Evolutionary conservation across 1,140 invertebrate genomes (phyloP), one percentile per base, ranked within the genome.

Genomic region (Dysdera silvatica): DNA sequence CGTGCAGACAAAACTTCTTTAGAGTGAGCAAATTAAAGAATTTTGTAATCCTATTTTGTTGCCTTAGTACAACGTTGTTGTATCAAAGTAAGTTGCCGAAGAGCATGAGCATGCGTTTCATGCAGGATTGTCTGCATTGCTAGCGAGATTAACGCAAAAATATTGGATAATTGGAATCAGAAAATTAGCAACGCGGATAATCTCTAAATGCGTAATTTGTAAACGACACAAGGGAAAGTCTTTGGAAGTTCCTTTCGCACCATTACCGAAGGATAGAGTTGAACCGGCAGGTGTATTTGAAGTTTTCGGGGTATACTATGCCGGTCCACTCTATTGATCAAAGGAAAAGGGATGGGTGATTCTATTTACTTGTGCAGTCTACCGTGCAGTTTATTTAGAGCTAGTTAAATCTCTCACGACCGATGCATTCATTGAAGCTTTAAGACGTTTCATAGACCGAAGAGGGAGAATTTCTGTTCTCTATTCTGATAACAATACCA

Each of bases 301-400:
- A 64, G 51, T 74, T 1, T 67, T 60, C 2, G 73, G 73, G 0
- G 64, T 75, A 16, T 72, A 76, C 62, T 67, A 74, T 23, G 71
- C 73, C 6, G 73, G 71, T 1, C 73, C 71, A 7, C 24, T 75
- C 7, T 68, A 56, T 52, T 40, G 74, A n/a, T n/a, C n/a, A n/a
- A n/a, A n/a, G n/a, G n/a, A 8, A n/a, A 61, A 62, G 28, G 28
- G 32, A n/a, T 62, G 20, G 23, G 48, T 62, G 12, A 16, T 28
- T 18, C 16, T 62, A 41, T 54, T 37, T 55, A 62, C 29, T 8
- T 62, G 51, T 24, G 55, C 71, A 68, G 40, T 70, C 55, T 48
- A 74, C 70, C 68, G 77, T 53, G 77, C 76, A 0, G 67, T 80
- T 1, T 77, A 81, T 59, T 23, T 80, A 18, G 71, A 74, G 48